phyloP scores from a whole-genome alignment of 1,140 invertebrate species.

The Drosophila leontia region DNA sequence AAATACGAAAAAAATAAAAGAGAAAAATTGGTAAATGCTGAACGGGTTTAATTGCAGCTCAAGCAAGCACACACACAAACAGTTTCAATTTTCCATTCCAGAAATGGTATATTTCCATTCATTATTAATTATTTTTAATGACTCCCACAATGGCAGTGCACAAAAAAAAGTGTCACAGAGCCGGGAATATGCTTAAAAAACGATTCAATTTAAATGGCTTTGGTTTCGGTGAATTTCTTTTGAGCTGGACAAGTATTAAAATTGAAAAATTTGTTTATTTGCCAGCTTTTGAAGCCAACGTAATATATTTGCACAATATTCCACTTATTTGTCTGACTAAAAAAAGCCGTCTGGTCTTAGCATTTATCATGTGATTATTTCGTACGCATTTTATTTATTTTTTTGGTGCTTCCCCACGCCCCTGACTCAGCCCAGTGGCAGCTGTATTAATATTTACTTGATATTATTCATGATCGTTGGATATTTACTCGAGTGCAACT shows the following conservation, averaged over 20 bases:
- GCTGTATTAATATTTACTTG: conserved; percentile 45
- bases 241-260: conserved; percentile 16
- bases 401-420: conserved; percentile 30
- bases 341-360: neutral
- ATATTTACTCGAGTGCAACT: conserved; percentile 24
- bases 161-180: conserved; percentile 21
- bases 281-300: conserved; percentile 11
- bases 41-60: conserved; percentile 65
- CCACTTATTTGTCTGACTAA: conserved; percentile 12
- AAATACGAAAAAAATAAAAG: conserved; percentile 42
- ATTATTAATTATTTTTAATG: conserved; percentile 77
- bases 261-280: conserved; percentile 32
- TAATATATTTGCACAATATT: conserved; percentile 32
- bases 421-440: conserved; percentile 25
- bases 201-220: conserved; percentile 42
- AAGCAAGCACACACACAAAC: conserved; percentile 34
- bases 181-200: conserved; percentile 19
- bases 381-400: neutral
- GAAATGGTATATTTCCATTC: conserved; percentile 71
- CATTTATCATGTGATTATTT: conserved; percentile 30
- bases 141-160: conserved; percentile 37
- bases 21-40: conserved; percentile 61
- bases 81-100: conserved; percentile 62
- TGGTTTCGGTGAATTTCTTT: neutral
- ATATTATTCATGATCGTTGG: conserved; percentile 13